phyloP scores from a whole-genome alignment of 2,888 invertebrate genomes.

The Pollenia labialis region DNA sequence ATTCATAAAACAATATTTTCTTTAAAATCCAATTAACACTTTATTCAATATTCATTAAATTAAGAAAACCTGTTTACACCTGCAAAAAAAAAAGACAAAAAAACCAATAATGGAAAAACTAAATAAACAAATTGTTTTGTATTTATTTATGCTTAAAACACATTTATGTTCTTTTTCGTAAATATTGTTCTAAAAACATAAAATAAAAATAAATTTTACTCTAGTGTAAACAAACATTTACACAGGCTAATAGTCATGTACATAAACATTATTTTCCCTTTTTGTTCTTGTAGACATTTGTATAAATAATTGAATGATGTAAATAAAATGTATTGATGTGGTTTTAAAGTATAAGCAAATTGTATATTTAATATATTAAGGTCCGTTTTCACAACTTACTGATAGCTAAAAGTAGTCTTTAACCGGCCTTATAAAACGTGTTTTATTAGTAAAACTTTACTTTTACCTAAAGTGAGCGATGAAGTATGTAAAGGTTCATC shows the following conservation, averaged over 20 bases:
- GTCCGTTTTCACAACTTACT: too few species aligned
- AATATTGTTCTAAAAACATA: not conserved
- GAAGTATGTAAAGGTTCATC: too few species aligned
- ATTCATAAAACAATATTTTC: conserved; percentile 1
- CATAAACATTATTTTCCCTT: not conserved
- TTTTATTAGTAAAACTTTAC: too few species aligned
- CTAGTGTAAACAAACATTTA: conserved; percentile 8
- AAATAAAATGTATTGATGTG: too few species aligned
- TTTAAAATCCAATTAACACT: conserved; percentile 49
- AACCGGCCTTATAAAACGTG: too few species aligned
- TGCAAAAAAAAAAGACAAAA: not conserved
- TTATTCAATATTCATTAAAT: conserved; percentile 4
- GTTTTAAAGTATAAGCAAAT: too few species aligned
- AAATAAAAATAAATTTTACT: conserved; percentile 8
- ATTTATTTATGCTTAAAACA: conserved; percentile 36
- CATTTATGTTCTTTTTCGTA: conserved; percentile 11
- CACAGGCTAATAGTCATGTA: not conserved
- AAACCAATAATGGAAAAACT: not conserved
- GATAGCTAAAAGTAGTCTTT: too few species aligned
- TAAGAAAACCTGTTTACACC: not conserved
- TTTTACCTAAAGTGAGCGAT: too few species aligned
- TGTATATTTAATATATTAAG: too few species aligned
- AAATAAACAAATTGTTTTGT: conserved; percentile 27
- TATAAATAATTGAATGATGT: too few species aligned
- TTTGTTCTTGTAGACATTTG: too few species aligned